Conservation (phyloP, 2,797 vertebrate species). For the Garrulus glandarius region DNA sequence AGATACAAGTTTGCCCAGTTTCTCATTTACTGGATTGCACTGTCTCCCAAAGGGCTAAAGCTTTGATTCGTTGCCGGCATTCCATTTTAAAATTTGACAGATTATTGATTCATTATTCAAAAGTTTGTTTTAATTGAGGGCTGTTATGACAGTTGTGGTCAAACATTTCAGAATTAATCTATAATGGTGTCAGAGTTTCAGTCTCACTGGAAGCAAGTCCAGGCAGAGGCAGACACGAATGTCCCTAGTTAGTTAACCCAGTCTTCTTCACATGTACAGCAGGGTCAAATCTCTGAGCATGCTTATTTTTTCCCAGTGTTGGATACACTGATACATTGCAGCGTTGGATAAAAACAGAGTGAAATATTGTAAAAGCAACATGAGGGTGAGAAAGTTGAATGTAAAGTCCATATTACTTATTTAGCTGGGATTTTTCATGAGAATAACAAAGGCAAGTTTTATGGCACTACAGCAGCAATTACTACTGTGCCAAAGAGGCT, state of each 20-base stretch:
- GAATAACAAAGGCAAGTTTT: background rate
- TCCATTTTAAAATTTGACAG: conserved; percentile 9
- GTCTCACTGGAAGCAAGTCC: background rate
- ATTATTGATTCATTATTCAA: conserved; percentile 48
- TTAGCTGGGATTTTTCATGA: background rate
- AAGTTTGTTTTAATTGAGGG: conserved; percentile 22
- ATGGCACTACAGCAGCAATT: background rate
- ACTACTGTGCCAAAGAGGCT: background rate
- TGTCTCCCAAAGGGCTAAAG: background rate
- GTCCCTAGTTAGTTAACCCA: background rate
- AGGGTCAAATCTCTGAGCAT: background rate
- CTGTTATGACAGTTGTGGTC: background rate
- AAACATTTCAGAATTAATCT: conserved; percentile 17
- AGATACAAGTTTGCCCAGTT: background rate
- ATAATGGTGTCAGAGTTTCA: conserved; percentile 17
- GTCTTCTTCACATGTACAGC: background rate
- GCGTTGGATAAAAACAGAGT: background rate
- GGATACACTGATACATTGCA: background rate
- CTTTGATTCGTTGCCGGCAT: background rate
- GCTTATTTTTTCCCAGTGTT: background rate
- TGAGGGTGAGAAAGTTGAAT: background rate
- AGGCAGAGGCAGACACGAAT: background rate
- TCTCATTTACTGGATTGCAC: background rate
- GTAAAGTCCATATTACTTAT: background rate
- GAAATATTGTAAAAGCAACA: background rate